phyloP scores from a whole-genome alignment of 1,140 invertebrate genomes.

The Colletes latitarsis region DNA sequence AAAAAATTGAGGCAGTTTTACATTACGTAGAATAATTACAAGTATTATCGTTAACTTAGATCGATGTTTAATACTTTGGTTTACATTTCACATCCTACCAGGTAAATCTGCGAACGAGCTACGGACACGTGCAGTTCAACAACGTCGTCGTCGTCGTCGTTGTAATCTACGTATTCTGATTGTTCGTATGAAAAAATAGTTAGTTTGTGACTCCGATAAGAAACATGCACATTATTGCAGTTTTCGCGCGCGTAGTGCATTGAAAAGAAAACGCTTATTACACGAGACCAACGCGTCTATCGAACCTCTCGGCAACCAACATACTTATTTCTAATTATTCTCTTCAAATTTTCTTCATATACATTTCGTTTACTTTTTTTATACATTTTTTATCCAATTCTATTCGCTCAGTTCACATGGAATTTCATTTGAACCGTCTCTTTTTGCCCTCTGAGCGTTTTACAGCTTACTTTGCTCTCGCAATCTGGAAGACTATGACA shows the following conservation, averaged over 20 bases:
- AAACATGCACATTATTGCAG: conserved; percentile 41
- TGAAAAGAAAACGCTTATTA: background rate
- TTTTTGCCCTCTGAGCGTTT: background rate
- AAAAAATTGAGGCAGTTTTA: conserved; percentile 56
- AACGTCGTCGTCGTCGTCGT: conserved; percentile 13
- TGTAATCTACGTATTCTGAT: conserved; percentile 39
- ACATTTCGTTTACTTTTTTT: background rate
- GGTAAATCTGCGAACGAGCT: conserved; percentile 13
- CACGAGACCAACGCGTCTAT: background rate
- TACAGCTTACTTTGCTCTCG: background rate
- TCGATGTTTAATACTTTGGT: conserved; percentile 73
- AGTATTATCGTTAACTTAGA: conserved; percentile 55
- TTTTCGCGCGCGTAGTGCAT: conserved; percentile 2
- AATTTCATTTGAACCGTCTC: background rate
- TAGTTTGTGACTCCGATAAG: background rate
- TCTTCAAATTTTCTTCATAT: background rate
- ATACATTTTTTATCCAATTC: background rate
- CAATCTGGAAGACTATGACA: conserved; percentile 30
- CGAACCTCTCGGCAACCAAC: background rate
- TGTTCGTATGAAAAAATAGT: conserved; percentile 37
- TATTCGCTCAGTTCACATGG: background rate
- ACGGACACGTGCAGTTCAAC: background rate
- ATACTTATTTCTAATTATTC: background rate
- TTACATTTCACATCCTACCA: conserved; percentile 52
- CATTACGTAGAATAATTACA: conserved; percentile 28